Conservation (phyloP, 2,888 invertebrate genomes). For the Cremastinae sp. region DNA sequence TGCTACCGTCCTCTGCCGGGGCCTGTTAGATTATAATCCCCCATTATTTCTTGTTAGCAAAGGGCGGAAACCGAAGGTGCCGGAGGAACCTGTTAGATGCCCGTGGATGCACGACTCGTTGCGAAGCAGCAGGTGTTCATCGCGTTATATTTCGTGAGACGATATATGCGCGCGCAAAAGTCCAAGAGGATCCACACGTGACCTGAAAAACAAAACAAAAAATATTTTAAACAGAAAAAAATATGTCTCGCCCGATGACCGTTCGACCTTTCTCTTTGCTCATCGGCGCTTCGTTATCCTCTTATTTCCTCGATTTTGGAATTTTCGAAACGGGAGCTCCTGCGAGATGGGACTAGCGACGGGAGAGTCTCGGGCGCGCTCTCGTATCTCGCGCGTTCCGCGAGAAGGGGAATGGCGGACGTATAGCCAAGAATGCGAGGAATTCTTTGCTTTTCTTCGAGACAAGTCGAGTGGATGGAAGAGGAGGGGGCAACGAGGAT, state of each 20-base stretch:
- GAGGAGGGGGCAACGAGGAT: slow-evolving; percentile 54
- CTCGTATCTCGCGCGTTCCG: slow-evolving; percentile 20
- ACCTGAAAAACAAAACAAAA: neutral
- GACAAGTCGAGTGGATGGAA: slow-evolving; percentile 59
- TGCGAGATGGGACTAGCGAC: neutral
- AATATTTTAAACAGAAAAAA: no score
- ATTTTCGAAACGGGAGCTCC: neutral
- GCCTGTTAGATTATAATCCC: neutral
- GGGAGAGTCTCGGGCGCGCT: neutral
- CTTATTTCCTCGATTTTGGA: slow-evolving; percentile 20
- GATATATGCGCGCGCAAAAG: slow-evolving; percentile 20
- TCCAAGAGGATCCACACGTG: slow-evolving; percentile 13
- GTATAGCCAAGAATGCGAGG: slow-evolving; percentile 65
- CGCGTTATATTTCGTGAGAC: neutral
- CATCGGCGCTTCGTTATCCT: no score
- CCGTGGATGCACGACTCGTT: neutral
- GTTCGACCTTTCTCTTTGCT: no score
- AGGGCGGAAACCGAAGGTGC: neutral
- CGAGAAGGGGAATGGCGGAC: slow-evolving; percentile 21
- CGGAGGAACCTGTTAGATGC: slow-evolving; percentile 25
- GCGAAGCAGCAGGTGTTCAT: slow-evolving; percentile 31
- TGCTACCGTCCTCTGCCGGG: slow-evolving; percentile 2
- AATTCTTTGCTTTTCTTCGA: slow-evolving; percentile 67
- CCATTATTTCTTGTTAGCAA: slow-evolving; percentile 11
- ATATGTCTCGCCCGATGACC: no score